Evolutionary conservation across 2,113 vertebrate species (phyloP).

Genomic region (Etia nguti): DNA sequence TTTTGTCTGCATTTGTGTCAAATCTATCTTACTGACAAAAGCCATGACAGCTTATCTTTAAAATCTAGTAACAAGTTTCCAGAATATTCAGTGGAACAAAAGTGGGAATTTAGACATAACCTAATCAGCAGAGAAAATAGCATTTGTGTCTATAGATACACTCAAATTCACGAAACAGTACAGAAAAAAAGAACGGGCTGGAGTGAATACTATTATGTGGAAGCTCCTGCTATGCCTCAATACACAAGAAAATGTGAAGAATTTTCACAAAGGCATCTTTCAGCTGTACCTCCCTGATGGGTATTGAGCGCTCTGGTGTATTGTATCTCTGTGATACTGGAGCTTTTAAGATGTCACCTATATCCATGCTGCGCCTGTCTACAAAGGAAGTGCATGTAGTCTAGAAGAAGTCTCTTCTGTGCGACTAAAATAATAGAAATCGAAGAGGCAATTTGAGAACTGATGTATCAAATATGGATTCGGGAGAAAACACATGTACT

Average conservation of each 20-base stretch:
- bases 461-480: not conserved
- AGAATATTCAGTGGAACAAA: not conserved
- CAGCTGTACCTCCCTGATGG: not conserved
- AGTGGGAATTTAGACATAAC: not conserved
- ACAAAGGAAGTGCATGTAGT: not conserved
- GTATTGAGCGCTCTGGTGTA: not conserved
- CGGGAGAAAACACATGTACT: not conserved
- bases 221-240: not conserved
- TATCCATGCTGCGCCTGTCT: not conserved
- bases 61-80: not conserved
- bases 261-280: not conserved
- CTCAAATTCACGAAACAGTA: fast-evolving
- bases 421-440: not conserved
- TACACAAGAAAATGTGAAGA: not conserved
- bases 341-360: not conserved
- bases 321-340: constrained; percentile 3
- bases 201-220: not conserved
- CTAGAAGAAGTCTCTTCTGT: not conserved
- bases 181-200: not conserved
- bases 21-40: not conserved
- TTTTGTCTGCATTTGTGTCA: not conserved
- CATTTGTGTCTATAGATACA: not conserved
- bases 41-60: not conserved
- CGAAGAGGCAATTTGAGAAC: constrained; percentile 1
- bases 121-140: not conserved